Evolutionary conservation across 1,140 invertebrate species (phyloP).

Genomic region (Halotydeus destructor): DNA sequence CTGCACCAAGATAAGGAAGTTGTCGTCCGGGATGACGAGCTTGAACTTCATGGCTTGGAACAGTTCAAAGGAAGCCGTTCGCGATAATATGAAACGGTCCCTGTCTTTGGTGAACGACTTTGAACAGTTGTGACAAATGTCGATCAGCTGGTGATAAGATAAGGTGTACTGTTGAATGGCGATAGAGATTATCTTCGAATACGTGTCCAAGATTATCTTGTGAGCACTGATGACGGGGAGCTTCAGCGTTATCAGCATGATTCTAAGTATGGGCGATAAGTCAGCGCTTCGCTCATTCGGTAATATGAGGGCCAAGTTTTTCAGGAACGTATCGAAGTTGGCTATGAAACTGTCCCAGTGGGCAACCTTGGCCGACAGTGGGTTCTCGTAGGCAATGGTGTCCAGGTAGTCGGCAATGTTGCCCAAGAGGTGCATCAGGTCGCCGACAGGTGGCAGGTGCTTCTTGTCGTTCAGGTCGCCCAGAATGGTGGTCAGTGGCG

Average conservation of each 20-base stretch:
- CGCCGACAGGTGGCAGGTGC: slow-evolving; percentile 46
- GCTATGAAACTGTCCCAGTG: slow-evolving; percentile 54
- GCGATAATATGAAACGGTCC: slow-evolving; percentile 72
- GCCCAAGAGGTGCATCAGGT: slow-evolving; percentile 45
- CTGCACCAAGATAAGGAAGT: slow-evolving; percentile 73
- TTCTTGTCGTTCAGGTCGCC: slow-evolving; percentile 69
- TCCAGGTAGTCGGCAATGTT: slow-evolving; percentile 86
- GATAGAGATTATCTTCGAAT: slow-evolving; percentile 78
- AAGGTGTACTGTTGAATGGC: slow-evolving; percentile 68
- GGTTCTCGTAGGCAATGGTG: slow-evolving; percentile 61
- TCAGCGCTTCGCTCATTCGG: slow-evolving; percentile 39
- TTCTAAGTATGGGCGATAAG: slow-evolving; percentile 49
- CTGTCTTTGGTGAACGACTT: slow-evolving; percentile 44
- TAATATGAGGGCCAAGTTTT: slow-evolving; percentile 49
- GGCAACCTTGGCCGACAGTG: slow-evolving; percentile 23
- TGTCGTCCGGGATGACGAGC: slow-evolving; percentile 72
- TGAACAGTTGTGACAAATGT: slow-evolving; percentile 72
- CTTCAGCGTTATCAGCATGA: slow-evolving; percentile 62
- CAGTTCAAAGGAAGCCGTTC: slow-evolving; percentile 76
- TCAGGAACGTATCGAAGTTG: slow-evolving; percentile 63
- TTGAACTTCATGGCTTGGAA: slow-evolving; percentile 90
- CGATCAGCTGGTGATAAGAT: slow-evolving; percentile 58
- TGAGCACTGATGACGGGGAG: slow-evolving; percentile 20
- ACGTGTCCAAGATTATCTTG: slow-evolving; percentile 64
- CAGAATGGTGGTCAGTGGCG: slow-evolving; percentile 54